Base-by-base conservation (phyloP, 2,113 vertebrate species). In the Eurypyga helias region DNA sequence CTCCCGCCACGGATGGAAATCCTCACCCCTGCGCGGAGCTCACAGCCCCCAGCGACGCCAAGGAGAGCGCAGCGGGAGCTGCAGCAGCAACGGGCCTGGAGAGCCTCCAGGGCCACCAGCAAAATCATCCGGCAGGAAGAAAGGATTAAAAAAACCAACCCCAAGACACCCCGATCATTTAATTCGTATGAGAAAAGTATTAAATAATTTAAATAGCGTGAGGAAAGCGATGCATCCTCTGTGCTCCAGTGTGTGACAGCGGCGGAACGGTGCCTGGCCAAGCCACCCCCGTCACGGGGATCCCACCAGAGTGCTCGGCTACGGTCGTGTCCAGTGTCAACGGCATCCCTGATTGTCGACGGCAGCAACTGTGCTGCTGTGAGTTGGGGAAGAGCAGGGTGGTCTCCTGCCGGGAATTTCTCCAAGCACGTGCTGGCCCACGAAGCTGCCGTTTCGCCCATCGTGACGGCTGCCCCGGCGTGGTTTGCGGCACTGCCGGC, bases 141-240 rank as follows among this genome's bases (percentile, higher is more conserved):
- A 75, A 91, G 60, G 64, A 90, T 89, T 57, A 0, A 75, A 81
- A 76, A 94, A 10, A 45, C 17, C 87, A 46, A 9, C 16, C 38
- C 43, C 34, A 66, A 46, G 65, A 71, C 49, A 87, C 49, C 80
- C 83, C 83, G 84, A 93, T 92, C 62, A 78, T 57, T 81, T 61
- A 77, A 90, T 85, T 83, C 83, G 90, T 46, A 60, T 2, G 33
- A 93, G 84, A 62, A 87, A 96, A 77, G 81, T 89, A 79, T 96
- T 96, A 95, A 96, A 98, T 98, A 98, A 98, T 84, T 98, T 98
- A 98, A 98, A 97, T 92, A 97, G 94, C 45, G 28, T 66, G 92
- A 93, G 87, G 84, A 69, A 91, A 92, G 85, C 61, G 28, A 80
- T 5, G 45, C 71, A 66, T 90, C 92, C 90, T 92, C 89, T 78